Conservation (phyloP, 2,888 invertebrate species). For the Prosapia bicincta region DNA sequence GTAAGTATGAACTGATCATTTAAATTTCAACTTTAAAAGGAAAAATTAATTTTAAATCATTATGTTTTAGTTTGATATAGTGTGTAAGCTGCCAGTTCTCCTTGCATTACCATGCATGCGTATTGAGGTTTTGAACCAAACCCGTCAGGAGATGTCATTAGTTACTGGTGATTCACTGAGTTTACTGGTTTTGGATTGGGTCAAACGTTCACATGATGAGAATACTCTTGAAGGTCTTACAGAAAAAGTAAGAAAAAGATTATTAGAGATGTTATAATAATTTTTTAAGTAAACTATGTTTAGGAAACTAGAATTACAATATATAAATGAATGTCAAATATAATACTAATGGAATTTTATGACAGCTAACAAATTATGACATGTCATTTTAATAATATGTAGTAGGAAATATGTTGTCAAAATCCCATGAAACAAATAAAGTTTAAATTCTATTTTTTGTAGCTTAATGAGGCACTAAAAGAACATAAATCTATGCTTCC, state of each 20-base stretch:
- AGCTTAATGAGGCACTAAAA: too few relatives aligned
- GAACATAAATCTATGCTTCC: too few relatives aligned
- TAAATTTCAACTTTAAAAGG: too few relatives aligned
- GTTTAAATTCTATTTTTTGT: too few relatives aligned
- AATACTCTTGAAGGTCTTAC: constrained; percentile 46
- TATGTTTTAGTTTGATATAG: constrained; percentile 56
- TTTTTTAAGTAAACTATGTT: too few relatives aligned
- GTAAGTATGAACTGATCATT: too few relatives aligned
- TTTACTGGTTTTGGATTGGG: constrained; percentile 62
- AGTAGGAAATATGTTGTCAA: too few relatives aligned
- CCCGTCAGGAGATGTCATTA: constrained; percentile 60
- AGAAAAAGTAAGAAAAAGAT: constrained; percentile 55
- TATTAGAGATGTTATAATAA: not conserved
- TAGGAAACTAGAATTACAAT: too few relatives aligned
- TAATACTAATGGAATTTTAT: not conserved
- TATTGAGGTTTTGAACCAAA: constrained; percentile 72
- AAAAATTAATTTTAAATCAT: too few relatives aligned
- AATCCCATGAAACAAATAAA: too few relatives aligned
- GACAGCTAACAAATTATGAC: not conserved
- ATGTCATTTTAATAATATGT: too few relatives aligned
- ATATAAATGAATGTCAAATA: not conserved
- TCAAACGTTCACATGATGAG: constrained; percentile 47
- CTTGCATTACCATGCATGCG: constrained; percentile 63
- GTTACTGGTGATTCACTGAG: constrained; percentile 54
- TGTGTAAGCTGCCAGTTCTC: constrained; percentile 61